phyloP scores from a whole-genome alignment of 2,113 vertebrate species.

The Stictonetta naevosa region DNA sequence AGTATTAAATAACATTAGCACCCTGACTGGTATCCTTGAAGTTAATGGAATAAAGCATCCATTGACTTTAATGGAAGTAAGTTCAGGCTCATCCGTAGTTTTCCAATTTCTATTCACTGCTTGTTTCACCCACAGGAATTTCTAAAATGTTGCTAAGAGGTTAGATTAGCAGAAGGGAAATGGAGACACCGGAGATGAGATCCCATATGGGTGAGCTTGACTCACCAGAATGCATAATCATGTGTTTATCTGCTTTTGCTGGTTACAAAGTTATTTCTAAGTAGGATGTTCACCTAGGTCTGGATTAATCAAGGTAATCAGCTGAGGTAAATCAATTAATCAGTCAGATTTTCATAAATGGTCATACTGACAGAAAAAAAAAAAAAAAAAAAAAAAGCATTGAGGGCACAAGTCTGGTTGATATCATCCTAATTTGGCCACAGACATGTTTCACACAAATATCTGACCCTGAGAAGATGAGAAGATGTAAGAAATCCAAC shows the following conservation, averaged over 20 bases:
- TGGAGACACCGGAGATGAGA: constrained; percentile 46
- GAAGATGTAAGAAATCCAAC: neutral
- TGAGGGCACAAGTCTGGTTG: neutral
- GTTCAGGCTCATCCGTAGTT: neutral
- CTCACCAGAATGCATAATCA: constrained; percentile 54
- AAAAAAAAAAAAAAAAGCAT: neutral
- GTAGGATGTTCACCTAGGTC: neutral
- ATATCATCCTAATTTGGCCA: neutral
- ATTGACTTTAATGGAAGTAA: constrained; percentile 8
- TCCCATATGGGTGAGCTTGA: constrained; percentile 62
- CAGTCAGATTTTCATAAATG: neutral
- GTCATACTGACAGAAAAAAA: neutral
- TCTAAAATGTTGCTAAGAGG: constrained; percentile 60
- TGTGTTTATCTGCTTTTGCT: constrained; percentile 23
- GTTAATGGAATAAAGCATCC: constrained; percentile 11
- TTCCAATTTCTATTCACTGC: constrained; percentile 20
- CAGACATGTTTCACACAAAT: neutral
- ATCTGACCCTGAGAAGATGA: neutral
- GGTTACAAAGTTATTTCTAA: neutral
- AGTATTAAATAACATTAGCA: neutral
- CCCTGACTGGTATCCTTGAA: neutral
- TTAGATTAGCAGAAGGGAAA: constrained; percentile 56
- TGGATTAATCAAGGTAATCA: constrained; percentile 28
- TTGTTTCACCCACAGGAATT: constrained; percentile 52
- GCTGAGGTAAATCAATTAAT: constrained; percentile 4